Evolutionary conservation across 2,888 invertebrate genomes (phyloP).

Genomic region (Adelognathus sp.): DNA sequence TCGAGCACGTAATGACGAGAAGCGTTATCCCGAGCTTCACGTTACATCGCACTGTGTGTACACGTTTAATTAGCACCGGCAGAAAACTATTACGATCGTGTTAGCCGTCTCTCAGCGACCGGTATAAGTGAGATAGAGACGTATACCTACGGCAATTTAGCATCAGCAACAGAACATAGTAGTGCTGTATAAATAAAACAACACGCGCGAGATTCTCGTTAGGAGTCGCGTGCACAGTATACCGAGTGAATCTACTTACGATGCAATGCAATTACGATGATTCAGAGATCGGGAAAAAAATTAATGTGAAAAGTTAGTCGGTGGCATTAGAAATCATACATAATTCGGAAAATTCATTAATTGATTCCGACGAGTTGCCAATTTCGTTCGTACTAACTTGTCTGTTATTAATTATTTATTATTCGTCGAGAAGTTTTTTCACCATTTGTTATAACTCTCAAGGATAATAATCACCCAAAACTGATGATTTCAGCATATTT

Average conservation of each 20-base stretch:
- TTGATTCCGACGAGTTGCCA: neutral
- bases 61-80: conserved; percentile 42
- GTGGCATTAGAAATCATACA: too few species aligned
- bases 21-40: conserved; percentile 12
- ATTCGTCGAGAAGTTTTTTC: too few species aligned
- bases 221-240: neutral
- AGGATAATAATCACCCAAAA: too few species aligned
- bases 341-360: neutral
- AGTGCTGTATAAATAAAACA: conserved; percentile 36
- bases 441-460: too few species aligned
- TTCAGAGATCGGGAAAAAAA: neutral
- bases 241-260: conserved; percentile 14
- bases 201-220: conserved; percentile 42
- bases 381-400: neutral
- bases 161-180: conserved; percentile 10
- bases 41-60: neutral
- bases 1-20: conserved; percentile 37
- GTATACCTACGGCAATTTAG: neutral
- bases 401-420: neutral
- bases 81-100: conserved; percentile 14
- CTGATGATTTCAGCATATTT: too few species aligned
- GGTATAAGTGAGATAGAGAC: neutral
- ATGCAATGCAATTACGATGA: conserved; percentile 1
- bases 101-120: conserved; percentile 16
- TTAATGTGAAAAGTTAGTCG: neutral